Conservation (phyloP, 2,113 vertebrate genomes). For the Ochotona curzoniae region DNA sequence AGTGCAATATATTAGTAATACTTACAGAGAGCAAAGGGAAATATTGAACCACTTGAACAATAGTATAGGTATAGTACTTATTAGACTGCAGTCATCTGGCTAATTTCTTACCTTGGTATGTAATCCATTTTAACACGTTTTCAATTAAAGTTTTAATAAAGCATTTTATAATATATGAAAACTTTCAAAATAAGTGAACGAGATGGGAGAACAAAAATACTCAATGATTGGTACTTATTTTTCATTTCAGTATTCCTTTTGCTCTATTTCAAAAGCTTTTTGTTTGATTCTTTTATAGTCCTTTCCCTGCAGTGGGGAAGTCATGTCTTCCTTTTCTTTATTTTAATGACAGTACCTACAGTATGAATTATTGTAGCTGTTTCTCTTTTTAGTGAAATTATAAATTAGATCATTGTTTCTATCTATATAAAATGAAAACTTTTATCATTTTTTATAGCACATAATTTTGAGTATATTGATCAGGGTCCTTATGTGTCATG, state of each 20-base stretch:
- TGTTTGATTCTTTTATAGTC: background rate
- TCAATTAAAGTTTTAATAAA: conserved; percentile 43
- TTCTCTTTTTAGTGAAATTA: background rate
- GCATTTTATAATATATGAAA: background rate
- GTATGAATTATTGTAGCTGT: background rate
- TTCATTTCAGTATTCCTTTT: background rate
- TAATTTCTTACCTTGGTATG: background rate
- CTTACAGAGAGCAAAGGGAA: background rate
- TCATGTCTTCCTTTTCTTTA: background rate
- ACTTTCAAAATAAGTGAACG: background rate
- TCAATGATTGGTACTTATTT: background rate
- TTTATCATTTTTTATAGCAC: background rate
- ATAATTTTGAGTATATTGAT: background rate
- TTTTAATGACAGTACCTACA: background rate
- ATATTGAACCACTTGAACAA: conserved; percentile 15
- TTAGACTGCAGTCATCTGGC: background rate
- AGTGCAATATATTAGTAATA: background rate
- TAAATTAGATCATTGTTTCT: background rate
- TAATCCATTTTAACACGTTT: conserved; percentile 41
- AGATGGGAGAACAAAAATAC: background rate
- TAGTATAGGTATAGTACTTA: conserved; percentile 26
- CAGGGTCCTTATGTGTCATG: background rate
- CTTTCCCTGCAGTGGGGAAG: background rate
- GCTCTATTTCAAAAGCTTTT: background rate
- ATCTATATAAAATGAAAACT: background rate